Percentiles rank a stretch among this genome's conserved stretches.
phyloP scores from a whole-genome alignment of 2,797 vertebrate species.

The Tenualosa thibaudeaui region DNA sequence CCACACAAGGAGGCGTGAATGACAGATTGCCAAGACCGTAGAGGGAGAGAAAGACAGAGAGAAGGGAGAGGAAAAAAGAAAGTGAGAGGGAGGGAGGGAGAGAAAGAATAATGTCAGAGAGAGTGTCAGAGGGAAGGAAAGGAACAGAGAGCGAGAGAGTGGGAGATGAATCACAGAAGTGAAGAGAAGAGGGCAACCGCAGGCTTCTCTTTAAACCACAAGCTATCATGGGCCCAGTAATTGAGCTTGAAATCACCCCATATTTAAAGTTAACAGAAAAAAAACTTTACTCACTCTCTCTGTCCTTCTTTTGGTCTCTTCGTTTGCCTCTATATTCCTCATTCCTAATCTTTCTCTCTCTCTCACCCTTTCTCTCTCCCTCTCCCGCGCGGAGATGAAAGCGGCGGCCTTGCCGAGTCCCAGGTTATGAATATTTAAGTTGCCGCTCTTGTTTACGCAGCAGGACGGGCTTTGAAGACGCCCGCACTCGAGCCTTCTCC shows the following conservation, averaged over 20 bases:
- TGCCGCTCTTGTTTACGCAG: constrained; percentile 53
- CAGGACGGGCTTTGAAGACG: constrained; percentile 51
- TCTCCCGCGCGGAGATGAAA: constrained; percentile 54
- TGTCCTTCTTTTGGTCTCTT: constrained; percentile 2
- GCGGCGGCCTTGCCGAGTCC: constrained; percentile 40
- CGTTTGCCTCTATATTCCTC: background rate
- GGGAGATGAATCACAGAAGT: background rate
- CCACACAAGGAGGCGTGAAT: background rate
- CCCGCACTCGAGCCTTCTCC: background rate
- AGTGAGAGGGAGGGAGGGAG: constrained; percentile 19
- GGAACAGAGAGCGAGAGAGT: background rate
- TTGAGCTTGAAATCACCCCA: constrained; percentile 56
- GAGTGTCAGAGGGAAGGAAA: background rate
- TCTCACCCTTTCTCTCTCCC: constrained; percentile 29
- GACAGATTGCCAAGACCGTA: background rate
- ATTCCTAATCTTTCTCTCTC: constrained; percentile 34
- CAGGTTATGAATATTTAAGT: constrained; percentile 66
- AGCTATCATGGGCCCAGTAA: constrained; percentile 51
- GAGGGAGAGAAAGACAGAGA: background rate
- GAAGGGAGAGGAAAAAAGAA: background rate
- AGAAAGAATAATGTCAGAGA: background rate
- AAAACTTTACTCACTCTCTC: constrained; percentile 36
- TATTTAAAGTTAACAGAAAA: constrained; percentile 48
- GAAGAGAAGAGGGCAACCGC: constrained; percentile 25
- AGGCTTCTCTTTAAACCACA: constrained; percentile 24